Evolutionary conservation across 1,140 invertebrate genomes (phyloP), one percentile per base, ranked within the genome.

Genomic region (Drosophila cardini): DNA sequence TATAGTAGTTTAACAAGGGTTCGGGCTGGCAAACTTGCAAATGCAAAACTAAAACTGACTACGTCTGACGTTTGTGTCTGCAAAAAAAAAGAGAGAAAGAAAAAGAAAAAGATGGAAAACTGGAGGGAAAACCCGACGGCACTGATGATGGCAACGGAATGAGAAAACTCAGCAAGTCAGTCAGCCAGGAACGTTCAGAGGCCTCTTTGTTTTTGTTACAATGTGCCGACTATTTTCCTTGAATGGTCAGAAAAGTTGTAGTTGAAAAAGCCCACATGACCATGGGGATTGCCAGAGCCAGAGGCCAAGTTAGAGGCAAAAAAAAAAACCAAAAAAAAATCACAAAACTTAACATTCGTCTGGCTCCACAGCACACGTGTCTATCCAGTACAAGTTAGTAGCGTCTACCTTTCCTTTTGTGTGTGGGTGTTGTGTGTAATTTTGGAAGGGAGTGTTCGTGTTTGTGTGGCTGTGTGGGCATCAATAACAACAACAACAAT

Each of bases 201-300:
- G n/a, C 73, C 62, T 55, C 62, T 53, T 76, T 71, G 63, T 84
- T 80, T 83, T 83, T 76, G 72, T 65, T 67, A 85, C 62, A 83
- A 80, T 70, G 76, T 85, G 50, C 77, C 57, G 73, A 80, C 82
- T 71, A 67, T 84, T 86, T 81, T 73, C 61, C 69, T 78, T 75
- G 74, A 84, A 86, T 84, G 82, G 82, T 81, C 70, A 86, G 48
- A 62, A 81, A 84, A 84, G 81, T 81, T 81, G 62, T 64, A 72
- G 63, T 46, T 71, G 63, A 70, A 70, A 58, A 80, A 69, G 67
- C 64, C 43, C 53, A 76, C 53, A 80, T 60, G 43, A 45, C 61
- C 50, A 43, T 13, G 38, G 32, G 36, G 46, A 7, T 48, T 57
- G 38, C 38, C 55, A 30, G 52, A 56, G 53, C 2, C 34, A 56